Evolutionary conservation across 2,113 vertebrate genomes (phyloP).

Genomic region (Lathamus discolor): DNA sequence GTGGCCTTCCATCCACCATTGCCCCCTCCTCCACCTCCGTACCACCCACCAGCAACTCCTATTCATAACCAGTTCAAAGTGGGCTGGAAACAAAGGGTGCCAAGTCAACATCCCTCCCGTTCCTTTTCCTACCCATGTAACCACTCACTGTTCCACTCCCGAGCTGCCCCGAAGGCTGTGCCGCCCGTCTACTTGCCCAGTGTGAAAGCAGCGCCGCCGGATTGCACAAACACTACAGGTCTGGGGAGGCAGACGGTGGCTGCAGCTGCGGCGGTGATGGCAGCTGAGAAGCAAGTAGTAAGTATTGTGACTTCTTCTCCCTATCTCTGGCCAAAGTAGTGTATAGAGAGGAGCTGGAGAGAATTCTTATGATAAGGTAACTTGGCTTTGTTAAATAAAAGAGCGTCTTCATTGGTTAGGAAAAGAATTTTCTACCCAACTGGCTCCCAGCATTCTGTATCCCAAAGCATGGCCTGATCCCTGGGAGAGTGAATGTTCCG

Average conservation of each 20-base stretch:
- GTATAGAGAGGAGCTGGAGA: background rate
- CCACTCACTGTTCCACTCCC: conserved; percentile 87
- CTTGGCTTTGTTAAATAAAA: background rate
- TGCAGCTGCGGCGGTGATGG: conserved; percentile 45
- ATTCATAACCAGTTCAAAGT: conserved; percentile 89
- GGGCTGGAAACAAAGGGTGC: conserved; percentile 90
- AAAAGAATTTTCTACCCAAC: background rate
- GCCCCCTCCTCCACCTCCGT: conserved; percentile 93
- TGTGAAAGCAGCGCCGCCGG: conserved; percentile 85
- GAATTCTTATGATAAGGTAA: background rate
- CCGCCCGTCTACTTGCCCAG: conserved; percentile 83
- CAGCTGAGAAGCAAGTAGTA: conserved; percentile 89
- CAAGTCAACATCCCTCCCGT: conserved; percentile 89
- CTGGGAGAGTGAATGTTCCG: background rate
- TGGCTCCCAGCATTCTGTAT: background rate
- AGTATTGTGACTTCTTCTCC: conserved; percentile 22
- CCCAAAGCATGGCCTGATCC: background rate
- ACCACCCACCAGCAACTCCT: conserved; percentile 89
- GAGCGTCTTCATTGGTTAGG: background rate
- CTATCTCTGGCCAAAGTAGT: background rate
- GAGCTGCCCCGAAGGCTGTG: conserved; percentile 79
- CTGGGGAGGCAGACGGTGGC: conserved; percentile 77
- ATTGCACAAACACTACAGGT: conserved; percentile 86
- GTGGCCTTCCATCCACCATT: conserved; percentile 93
- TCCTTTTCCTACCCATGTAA: conserved; percentile 97